Evolutionary conservation across 2,797 vertebrate genomes (phyloP).

Genomic region (Anniella stebbinsi): DNA sequence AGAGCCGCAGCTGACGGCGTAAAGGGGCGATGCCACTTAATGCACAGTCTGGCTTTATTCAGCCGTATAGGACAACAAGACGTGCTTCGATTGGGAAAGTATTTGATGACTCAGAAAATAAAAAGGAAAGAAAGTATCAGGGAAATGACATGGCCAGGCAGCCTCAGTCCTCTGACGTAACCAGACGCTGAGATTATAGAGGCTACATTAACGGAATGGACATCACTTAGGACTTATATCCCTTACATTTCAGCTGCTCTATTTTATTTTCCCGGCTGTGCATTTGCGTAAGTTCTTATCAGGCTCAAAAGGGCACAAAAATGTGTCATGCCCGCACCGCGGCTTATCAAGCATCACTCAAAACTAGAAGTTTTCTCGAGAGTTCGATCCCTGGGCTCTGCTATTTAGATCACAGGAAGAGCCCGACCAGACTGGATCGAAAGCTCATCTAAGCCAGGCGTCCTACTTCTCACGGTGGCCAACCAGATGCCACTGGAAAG

Average conservation of each 20-base stretch:
- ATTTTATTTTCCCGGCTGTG: background rate
- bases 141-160: background rate
- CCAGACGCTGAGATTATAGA: background rate
- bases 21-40: background rate
- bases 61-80: background rate
- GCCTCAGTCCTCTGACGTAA: background rate
- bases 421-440: background rate
- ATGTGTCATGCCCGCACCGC: background rate
- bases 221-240: background rate
- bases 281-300: background rate
- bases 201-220: fast-evolving
- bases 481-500: background rate
- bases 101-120: slow-evolving; percentile 21
- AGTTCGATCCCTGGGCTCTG: too few relatives aligned
- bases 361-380: background rate
- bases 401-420: too few relatives aligned
- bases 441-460: too few relatives aligned
- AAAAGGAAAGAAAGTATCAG: background rate
- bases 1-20: background rate
- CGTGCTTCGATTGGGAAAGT: background rate
- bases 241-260: background rate
- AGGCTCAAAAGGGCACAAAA: fast-evolving
- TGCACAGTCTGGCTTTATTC: background rate
- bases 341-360: background rate
- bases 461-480: too few relatives aligned